Base-by-base conservation (phyloP, 1,140 invertebrate species). In the Drosophila ogumai region DNA sequence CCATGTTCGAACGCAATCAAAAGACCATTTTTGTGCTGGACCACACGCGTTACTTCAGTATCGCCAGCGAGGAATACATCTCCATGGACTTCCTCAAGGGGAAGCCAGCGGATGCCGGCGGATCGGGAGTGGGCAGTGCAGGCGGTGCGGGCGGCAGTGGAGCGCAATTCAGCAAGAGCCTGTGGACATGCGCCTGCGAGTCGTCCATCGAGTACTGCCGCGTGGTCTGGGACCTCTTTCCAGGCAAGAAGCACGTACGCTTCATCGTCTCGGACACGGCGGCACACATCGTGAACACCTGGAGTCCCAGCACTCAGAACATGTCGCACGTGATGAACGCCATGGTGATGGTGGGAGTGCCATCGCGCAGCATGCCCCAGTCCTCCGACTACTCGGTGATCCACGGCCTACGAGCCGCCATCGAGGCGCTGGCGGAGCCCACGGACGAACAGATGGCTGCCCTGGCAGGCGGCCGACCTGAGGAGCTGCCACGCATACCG, bases 1-100 rank as follows among this genome's bases (percentile, higher is more conserved):
- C 36, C 40, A 92, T 92, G 91, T 91, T 91, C 25, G 82, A 92
- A 43, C 93, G 94, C 54, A 97, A 97, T 93, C 97, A 99, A 91
- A 99, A 99, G 93, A 99, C 98, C 3, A 95, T 99, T 58, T 98
- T 99, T 93, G 96, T 99, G 3, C 93, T 99, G 60, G 98, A 99
- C 91, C 98, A 98, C 84, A 97, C 97, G 0, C 96, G 97, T 12
- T 96, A 97, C 90, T 98, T 99, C 93, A 95, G 96, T 7, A 96
- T 97, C 79, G 96, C 97, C 31, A 97, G 97, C 64, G 97, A 98
- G 78, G 95, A 96, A 92, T 95, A 95, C 22, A 95, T 99, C 63
- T 97, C 99, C 81, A 97, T 99, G 93, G 98, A 99, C 93, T 96
- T 97, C 81, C 93, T 96, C 0, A 96, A 97, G 93, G 94, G 94